phyloP scores from a whole-genome alignment of 2,888 invertebrate genomes.

The Nipponacmea schrenckii region DNA sequence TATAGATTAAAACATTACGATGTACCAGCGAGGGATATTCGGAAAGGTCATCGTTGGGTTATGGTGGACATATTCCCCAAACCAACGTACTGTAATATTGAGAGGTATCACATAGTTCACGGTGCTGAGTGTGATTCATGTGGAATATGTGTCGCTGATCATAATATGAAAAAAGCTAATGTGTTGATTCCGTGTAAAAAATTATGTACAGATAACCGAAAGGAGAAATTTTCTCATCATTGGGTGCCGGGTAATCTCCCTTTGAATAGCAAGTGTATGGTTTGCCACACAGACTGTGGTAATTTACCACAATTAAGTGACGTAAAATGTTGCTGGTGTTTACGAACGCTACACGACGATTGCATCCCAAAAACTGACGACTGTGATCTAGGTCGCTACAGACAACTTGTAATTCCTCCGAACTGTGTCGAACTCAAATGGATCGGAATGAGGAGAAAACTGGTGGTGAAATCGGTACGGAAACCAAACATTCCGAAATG shows the following conservation, averaged over 20 bases:
- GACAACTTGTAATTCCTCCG: constrained; percentile 86
- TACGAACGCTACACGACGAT: constrained; percentile 78
- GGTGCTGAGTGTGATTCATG: constrained; percentile 91
- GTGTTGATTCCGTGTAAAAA: constrained; percentile 81
- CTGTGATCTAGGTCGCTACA: constrained; percentile 86
- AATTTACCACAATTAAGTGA: constrained; percentile 76
- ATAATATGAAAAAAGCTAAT: constrained; percentile 69
- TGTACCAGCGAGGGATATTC: constrained; percentile 64
- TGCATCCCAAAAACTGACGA: constrained; percentile 72
- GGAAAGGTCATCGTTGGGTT: constrained; percentile 63
- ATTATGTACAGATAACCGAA: constrained; percentile 69
- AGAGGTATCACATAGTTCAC: constrained; percentile 78
- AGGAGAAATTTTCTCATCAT: constrained; percentile 53
- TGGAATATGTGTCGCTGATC: constrained; percentile 84
- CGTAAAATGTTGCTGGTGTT: constrained; percentile 91
- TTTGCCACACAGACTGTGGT: constrained; percentile 80
- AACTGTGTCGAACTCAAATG: constrained; percentile 74
- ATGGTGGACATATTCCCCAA: constrained; percentile 66
- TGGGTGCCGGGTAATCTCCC: constrained; percentile 77
- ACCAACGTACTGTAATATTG: constrained; percentile 82
- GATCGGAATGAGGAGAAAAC: constrained; percentile 75
- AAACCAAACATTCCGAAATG: constrained; percentile 76
- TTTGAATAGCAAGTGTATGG: constrained; percentile 74
- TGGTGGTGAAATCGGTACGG: constrained; percentile 71
- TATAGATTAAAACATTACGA: constrained; percentile 60